Base-by-base conservation (phyloP, 2,888 invertebrate genomes). In the Cerastis rubricosa region DNA sequence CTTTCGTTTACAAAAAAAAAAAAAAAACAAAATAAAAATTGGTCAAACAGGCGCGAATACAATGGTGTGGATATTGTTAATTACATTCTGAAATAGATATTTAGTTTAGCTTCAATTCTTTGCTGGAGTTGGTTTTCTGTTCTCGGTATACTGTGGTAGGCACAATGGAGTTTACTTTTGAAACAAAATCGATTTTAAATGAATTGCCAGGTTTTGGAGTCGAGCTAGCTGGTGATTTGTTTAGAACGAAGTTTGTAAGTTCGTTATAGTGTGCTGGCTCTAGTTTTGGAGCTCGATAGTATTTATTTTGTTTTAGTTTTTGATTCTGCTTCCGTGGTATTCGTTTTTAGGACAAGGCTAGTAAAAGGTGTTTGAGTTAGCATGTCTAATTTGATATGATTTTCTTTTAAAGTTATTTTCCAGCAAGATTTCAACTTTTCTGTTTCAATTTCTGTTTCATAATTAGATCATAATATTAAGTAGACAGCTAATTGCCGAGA, bases 171-270 rank as follows among this genome's bases (percentile, higher is more conserved):
- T 66, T 75, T 17, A 54, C 70, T 47, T 14, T 69, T 57, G 19
- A 69, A 84, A 71, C 64, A 68, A 80, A 80, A 80, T 84, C 71
- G 63, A 81, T 76, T 75, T 72, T 70, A 76, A 76, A 85, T 75
- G 71, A 81, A 66, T 71, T 75, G 57, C 69, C 40, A 67, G 61
- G 69, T 84, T 82, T 74, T 71, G 49, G 68, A 78, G 47, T 4
- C 45, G 40, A 74, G 25, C 51, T 75, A 63, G 35, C 72, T 22
- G 17, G 47, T 72, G 47, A 76, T 80, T 74, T 70, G 54, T 72
- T 85, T 66, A 45, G 35, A 71, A 70, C 68, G 22, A 71, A 64
- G 68, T 84, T 82, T 61, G 19, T 1, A 25, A 74, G n/a, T 65
- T 71, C n/a, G 57, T 71, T 80, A 73, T 19, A 54, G 51, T 51